Conservation (phyloP, 2,113 vertebrate genomes). For the Nyctereutes procyonoides region DNA sequence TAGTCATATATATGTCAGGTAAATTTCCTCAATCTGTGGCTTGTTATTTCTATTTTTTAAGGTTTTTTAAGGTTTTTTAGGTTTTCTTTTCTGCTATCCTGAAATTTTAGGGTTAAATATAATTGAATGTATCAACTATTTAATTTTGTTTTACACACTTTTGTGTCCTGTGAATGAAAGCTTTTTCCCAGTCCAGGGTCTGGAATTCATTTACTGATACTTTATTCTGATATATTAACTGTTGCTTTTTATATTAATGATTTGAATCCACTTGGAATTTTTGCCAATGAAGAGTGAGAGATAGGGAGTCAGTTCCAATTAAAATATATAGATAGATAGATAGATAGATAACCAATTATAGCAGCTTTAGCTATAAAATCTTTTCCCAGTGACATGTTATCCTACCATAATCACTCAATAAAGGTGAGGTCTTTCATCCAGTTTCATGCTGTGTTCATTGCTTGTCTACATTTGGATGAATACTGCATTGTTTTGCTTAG, state of each 20-base stretch:
- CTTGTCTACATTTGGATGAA: not conserved
- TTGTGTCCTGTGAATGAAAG: not conserved
- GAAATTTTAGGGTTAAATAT: not conserved
- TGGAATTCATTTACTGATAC: not conserved
- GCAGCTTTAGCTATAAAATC: not conserved
- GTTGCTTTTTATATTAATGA: not conserved
- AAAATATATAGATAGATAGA: too few species aligned
- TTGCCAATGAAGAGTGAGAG: not conserved
- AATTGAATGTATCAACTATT: not conserved
- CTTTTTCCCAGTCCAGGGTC: not conserved
- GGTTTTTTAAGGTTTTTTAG: not conserved
- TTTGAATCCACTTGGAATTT: not conserved
- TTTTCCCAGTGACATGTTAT: not conserved
- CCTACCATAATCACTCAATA: not conserved
- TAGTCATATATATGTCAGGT: not conserved
- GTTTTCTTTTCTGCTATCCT: not conserved
- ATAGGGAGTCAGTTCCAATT: not conserved
- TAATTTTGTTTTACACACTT: not conserved
- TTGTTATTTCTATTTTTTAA: not conserved
- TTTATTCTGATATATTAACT: not conserved
- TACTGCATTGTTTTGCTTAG: not conserved
- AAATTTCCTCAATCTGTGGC: not conserved
- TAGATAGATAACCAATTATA: not conserved
- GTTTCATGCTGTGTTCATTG: not conserved
- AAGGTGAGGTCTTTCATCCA: not conserved